A percentile compares a stretch with the other conserved stretches of the same genome.
Conservation (phyloP, 2,797 vertebrate species). For the Sebastes oblongus region DNA sequence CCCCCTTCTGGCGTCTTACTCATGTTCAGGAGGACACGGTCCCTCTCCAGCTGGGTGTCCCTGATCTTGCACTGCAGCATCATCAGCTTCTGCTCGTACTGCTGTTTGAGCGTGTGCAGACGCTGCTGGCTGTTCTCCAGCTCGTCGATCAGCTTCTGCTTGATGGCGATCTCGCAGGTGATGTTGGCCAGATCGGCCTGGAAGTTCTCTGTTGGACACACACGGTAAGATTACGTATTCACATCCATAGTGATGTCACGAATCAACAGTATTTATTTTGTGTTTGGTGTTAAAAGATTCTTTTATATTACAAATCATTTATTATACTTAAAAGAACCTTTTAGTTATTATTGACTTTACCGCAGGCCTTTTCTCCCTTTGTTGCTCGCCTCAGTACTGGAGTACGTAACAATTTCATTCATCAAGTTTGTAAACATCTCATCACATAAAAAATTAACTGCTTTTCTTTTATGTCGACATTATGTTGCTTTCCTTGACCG, state of each 20-base stretch:
- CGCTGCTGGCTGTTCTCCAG: conserved; percentile 96
- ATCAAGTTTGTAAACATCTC: background rate
- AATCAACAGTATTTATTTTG: background rate
- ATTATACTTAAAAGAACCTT: background rate
- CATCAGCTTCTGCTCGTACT: conserved; percentile 96
- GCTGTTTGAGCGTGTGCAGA: conserved; percentile 93
- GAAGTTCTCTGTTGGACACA: conserved; percentile 85
- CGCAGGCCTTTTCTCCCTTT: background rate
- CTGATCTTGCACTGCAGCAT: conserved; percentile 96
- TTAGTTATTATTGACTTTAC: background rate
- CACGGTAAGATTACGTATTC: conserved; percentile 45
- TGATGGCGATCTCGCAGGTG: conserved; percentile 98
- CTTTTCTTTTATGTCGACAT: background rate
- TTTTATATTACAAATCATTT: background rate
- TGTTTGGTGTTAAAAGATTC: background rate
- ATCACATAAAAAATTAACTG: background rate
- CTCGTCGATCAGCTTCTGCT: conserved; percentile 97
- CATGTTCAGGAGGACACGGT: conserved; percentile 94
- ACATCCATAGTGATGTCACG: too few species aligned
- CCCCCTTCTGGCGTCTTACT: conserved; percentile 74
- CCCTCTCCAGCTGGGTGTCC: conserved; percentile 96
- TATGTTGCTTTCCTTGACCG: background rate
- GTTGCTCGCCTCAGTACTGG: background rate
- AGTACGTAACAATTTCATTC: background rate
- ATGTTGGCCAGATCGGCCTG: conserved; percentile 97